Evolutionary conservation across 2,113 vertebrate genomes (phyloP).

Genomic region (Callionymus lyra): DNA sequence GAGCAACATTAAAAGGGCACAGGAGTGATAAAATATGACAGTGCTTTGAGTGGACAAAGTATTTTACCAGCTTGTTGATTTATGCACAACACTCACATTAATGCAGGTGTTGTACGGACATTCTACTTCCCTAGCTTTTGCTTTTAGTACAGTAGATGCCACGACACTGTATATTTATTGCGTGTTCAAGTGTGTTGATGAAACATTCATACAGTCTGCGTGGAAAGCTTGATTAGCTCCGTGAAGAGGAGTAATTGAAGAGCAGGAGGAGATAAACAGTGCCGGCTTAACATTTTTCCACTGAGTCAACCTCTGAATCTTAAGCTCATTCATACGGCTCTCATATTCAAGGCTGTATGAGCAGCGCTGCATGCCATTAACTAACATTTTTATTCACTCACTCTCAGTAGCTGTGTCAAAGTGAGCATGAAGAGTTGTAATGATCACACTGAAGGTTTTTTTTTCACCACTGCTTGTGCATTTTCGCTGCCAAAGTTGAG

Average conservation of each 20-base stretch:
- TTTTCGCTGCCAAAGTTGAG: slow-evolving; percentile 2
- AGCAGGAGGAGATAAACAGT: slow-evolving; percentile 12
- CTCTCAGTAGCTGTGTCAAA: slow-evolving; percentile 28
- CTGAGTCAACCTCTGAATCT: slow-evolving; percentile 26
- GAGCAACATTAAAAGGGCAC: no score
- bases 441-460: slow-evolving; percentile 22
- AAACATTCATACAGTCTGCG: slow-evolving; percentile 14
- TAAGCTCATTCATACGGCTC: slow-evolving; percentile 33
- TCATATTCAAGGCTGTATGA: slow-evolving; percentile 27
- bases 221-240: slow-evolving; percentile 16
- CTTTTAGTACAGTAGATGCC: no score
- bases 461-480: slow-evolving; percentile 10
- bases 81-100: no score
- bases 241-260: slow-evolving; percentile 21
- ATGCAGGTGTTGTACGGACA: no score
- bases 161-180: slow-evolving; percentile 7
- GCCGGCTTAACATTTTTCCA: slow-evolving; percentile 19
- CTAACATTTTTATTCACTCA: slow-evolving; percentile 29
- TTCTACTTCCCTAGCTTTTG: no score
- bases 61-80: no score
- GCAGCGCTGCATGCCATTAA: slow-evolving; percentile 27
- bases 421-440: slow-evolving; percentile 39
- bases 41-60: no score
- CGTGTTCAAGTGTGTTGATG: slow-evolving; percentile 3
- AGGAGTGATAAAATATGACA: no score